A percentile compares a stretch with the other conserved stretches of the same genome.
Conservation (phyloP, 2,888 invertebrate species). For the Digitonthophagus gazella region DNA sequence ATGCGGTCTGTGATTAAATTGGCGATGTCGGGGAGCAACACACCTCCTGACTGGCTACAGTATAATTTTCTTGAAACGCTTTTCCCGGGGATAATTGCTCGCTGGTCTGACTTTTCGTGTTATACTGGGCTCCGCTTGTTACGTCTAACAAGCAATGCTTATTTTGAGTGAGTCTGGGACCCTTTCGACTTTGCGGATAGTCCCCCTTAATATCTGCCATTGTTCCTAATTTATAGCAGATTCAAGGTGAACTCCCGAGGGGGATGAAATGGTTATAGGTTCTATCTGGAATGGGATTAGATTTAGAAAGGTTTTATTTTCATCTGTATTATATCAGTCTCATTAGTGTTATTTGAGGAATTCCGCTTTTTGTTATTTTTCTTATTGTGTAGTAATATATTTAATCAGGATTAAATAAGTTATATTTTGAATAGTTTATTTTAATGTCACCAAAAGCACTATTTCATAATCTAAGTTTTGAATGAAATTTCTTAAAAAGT, state of each 20-base stretch:
- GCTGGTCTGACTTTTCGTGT: background rate
- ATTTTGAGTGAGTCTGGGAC: background rate
- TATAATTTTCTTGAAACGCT: background rate
- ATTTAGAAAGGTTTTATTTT: too few relatives aligned
- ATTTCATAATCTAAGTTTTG: too few relatives aligned
- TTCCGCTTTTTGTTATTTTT: too few relatives aligned
- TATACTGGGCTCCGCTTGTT: background rate
- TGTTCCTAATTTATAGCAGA: background rate
- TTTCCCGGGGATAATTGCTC: background rate
- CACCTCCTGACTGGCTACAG: background rate
- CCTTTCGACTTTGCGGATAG: background rate
- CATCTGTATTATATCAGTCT: too few relatives aligned
- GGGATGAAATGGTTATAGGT: background rate
- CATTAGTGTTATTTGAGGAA: too few relatives aligned
- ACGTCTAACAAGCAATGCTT: background rate
- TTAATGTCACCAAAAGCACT: too few relatives aligned
- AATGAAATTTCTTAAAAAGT: too few relatives aligned
- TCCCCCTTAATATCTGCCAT: background rate
- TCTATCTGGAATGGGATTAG: too few relatives aligned
- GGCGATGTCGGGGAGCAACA: too few relatives aligned
- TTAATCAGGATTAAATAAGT: too few relatives aligned
- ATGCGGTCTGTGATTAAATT: background rate
- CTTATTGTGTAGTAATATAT: too few relatives aligned
- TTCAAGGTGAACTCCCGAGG: background rate
- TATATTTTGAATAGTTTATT: too few relatives aligned